Base-by-base conservation (phyloP, 2,113 vertebrate genomes). In the Tamias sibiricus region DNA sequence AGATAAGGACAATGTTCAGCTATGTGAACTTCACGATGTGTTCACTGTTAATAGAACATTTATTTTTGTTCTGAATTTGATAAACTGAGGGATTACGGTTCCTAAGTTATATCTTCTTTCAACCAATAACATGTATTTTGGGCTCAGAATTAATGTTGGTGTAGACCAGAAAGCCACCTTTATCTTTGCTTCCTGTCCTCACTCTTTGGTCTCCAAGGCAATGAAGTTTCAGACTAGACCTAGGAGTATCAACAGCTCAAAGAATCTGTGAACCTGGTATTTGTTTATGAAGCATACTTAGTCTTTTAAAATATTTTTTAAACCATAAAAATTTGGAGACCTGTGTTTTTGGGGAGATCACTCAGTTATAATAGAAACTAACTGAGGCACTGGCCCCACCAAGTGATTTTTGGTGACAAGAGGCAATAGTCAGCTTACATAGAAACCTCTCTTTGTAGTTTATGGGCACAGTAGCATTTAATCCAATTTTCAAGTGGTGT, bases 1-100 rank as follows among this genome's bases (percentile, higher is more conserved):
- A 96, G 93, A 88, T 90, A 94, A 96, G 95, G 84, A 85, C 75
- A 90, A 2, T 5, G n/a, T 37, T 96, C 30, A 76, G 76, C 75
- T 80, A 35, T 16, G 9, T 44, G 80, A 35, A 52, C 59, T 82
- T 81, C 47, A 13, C 11, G n/a, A 20, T 40, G 32, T 44, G 79
- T 68, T 76, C 77, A 26, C n/a, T 72, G 22, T 75, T 87, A 68
- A 83, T 42, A 66, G 74, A 91, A 47, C 49, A 22, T 47, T 72
- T 75, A 62, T 80, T 91, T 42, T 35, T 20, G 28, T 94, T 86
- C 69, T 80, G 81, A 28, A 71, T 64, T 52, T 28, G 59, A 92
- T 92, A 52, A 69, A 28, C 57, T 35, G 68, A 42, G 8, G 44
- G 62, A 75, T 74, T 90, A 4, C 9, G n/a, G 49, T 52, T 84